Evolutionary conservation across 2,113 vertebrate species (phyloP).

Genomic region (Climacteris rufus): DNA sequence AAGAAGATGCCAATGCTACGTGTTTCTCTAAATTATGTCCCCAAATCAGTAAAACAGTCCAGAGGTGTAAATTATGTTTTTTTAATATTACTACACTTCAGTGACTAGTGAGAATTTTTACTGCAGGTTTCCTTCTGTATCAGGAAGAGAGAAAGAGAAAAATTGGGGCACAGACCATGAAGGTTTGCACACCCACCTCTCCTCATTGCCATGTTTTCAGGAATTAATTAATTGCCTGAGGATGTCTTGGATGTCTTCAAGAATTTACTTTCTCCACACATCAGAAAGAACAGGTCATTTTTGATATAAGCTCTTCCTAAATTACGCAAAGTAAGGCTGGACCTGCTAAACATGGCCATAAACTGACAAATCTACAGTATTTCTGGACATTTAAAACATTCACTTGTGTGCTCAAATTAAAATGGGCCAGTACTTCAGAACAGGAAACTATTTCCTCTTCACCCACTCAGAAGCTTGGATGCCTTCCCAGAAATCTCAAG

Average conservation of each 20-base stretch:
- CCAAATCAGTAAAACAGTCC: not conserved
- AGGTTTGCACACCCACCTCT: not conserved
- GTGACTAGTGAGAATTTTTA: not conserved
- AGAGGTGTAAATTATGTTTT: not conserved
- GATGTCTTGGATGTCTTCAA: not conserved
- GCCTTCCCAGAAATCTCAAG: constrained; percentile 58
- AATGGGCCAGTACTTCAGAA: constrained; percentile 39
- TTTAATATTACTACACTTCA: not conserved
- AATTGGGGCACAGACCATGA: not conserved
- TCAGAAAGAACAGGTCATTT: not conserved
- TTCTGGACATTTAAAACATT: not conserved
- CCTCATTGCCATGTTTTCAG: not conserved
- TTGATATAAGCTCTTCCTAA: not conserved
- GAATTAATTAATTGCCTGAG: not conserved
- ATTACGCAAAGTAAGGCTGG: not conserved
- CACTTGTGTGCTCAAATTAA: not conserved
- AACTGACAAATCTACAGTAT: not conserved
- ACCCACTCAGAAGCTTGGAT: constrained; percentile 48
- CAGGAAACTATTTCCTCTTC: constrained; percentile 42
- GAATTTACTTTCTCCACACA: not conserved
- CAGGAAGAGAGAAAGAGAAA: not conserved
- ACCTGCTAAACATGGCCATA: not conserved
- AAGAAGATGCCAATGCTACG: not conserved
- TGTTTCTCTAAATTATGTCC: not conserved
- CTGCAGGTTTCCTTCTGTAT: not conserved